Evolutionary conservation across 1,140 invertebrate genomes (phyloP).

Genomic region (Drosophila nannoptera): DNA sequence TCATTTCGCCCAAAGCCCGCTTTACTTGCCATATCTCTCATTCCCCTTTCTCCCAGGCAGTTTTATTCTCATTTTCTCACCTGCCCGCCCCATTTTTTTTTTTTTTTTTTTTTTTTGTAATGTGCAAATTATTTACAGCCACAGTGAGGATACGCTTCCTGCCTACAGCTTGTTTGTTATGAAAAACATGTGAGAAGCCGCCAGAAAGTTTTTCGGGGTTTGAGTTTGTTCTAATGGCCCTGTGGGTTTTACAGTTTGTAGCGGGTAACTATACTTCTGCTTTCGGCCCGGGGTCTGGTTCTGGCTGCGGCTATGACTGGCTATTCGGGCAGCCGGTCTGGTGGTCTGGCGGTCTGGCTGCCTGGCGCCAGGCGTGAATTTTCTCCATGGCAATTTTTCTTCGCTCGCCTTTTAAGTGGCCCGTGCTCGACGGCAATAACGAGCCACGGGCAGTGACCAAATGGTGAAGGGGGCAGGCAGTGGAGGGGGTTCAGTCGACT

Average conservation of each 20-base stretch:
- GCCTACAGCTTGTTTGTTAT: conserved; percentile 53
- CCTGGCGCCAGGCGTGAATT: conserved; percentile 72
- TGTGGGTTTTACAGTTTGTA: conserved; percentile 10
- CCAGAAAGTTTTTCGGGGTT: background rate
- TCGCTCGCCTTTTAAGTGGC: conserved; percentile 58
- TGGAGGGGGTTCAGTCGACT: conserved; percentile 21
- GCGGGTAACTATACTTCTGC: background rate
- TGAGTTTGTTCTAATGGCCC: conserved; percentile 32
- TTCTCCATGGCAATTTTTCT: conserved; percentile 64
- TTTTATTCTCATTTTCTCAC: conserved; percentile 41
- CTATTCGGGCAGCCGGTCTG: background rate
- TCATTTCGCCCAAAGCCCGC: background rate
- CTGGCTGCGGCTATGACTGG: background rate
- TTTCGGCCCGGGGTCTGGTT: no score
- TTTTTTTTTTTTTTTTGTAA: conserved; percentile 20
- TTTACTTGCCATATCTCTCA: no score
- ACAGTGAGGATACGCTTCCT: conserved; percentile 12
- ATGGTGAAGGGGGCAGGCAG: no score
- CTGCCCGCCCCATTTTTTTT: conserved; percentile 29
- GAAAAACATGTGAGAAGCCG: conserved; percentile 51
- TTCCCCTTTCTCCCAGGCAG: no score
- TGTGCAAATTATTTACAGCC: conserved; percentile 63
- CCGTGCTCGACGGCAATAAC: conserved; percentile 68
- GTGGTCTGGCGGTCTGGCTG: conserved; percentile 32
- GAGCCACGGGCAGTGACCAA: conserved; percentile 40